Percentiles rank a stretch among this genome's conserved stretches.
Conservation (phyloP, 2,888 invertebrate genomes). For the Hemicrepidius hirtus region DNA sequence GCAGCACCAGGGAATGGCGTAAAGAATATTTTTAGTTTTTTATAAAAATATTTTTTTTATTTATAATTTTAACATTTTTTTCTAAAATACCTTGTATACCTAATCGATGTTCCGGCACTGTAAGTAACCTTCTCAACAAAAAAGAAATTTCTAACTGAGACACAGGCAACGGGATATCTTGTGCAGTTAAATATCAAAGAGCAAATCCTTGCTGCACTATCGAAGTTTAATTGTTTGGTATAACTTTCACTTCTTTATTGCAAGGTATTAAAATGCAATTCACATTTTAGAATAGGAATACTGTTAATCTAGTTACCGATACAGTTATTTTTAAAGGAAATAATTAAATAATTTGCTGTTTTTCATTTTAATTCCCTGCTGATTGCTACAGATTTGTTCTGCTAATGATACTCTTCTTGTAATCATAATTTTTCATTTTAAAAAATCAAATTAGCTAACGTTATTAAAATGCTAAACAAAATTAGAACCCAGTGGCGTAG, state of each 20-base stretch:
- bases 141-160: slow-evolving; percentile 17
- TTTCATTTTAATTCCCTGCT: not conserved
- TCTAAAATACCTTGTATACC: too few relatives aligned
- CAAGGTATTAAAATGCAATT: not conserved
- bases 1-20: too few relatives aligned
- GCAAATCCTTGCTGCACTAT: slow-evolving; percentile 18
- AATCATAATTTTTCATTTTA: not conserved
- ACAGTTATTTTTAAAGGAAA: slow-evolving; percentile 1
- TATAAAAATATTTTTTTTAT: too few relatives aligned
- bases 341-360: slow-evolving; percentile 6
- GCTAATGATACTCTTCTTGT: not conserved
- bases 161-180: slow-evolving; percentile 21
- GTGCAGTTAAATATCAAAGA: slow-evolving; percentile 17
- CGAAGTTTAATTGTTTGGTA: slow-evolving; percentile 8
- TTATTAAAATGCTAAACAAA: too few relatives aligned
- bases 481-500: too few relatives aligned
- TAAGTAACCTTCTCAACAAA: not conserved
- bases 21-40: too few relatives aligned
- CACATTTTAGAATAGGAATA: slow-evolving; percentile 14
- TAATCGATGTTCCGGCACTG: too few relatives aligned
- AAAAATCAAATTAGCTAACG: too few relatives aligned
- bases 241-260: slow-evolving; percentile 36
- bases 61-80: too few relatives aligned
- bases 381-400: not conserved
- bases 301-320: slow-evolving; percentile 9